phyloP scores from a whole-genome alignment of 2,113 vertebrate genomes.

The Tetraodon nigroviridis region DNA sequence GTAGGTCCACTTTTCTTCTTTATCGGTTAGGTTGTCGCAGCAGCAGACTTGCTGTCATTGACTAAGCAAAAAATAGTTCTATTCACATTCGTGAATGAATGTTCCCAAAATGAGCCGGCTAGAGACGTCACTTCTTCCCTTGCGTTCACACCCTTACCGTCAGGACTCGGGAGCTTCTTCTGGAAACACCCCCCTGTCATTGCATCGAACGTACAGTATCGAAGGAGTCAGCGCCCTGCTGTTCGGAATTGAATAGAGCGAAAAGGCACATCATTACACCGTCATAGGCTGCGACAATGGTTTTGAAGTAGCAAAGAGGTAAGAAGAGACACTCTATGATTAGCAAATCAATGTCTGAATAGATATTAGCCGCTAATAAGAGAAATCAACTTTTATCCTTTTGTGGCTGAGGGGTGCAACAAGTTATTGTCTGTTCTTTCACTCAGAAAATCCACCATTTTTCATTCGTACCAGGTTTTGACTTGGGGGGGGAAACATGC shows the following conservation, averaged over 20 bases:
- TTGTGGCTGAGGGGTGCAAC: neutral
- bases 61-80: too few species aligned
- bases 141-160: conserved; percentile 17
- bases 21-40: too few species aligned
- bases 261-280: conserved; percentile 22
- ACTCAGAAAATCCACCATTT: too few species aligned
- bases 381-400: neutral
- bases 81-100: conserved; percentile 13
- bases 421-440: neutral
- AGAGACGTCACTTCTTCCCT: too few species aligned
- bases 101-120: conserved; percentile 15
- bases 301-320: conserved; percentile 16
- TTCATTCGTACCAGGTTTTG: too few species aligned
- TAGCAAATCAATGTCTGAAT: neutral
- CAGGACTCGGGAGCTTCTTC: conserved; percentile 22
- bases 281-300: conserved; percentile 27
- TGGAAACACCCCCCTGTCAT: conserved; percentile 24
- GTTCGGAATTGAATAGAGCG: conserved; percentile 3
- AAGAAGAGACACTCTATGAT: conserved; percentile 21
- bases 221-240: conserved; percentile 36
- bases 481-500: too few species aligned
- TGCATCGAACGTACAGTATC: conserved; percentile 36
- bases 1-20: too few species aligned
- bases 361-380: conserved; percentile 17
- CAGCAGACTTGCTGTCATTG: too few species aligned